Evolutionary conservation across 1,140 invertebrate genomes (phyloP).

Genomic region (Eriosoma lanigerum): DNA sequence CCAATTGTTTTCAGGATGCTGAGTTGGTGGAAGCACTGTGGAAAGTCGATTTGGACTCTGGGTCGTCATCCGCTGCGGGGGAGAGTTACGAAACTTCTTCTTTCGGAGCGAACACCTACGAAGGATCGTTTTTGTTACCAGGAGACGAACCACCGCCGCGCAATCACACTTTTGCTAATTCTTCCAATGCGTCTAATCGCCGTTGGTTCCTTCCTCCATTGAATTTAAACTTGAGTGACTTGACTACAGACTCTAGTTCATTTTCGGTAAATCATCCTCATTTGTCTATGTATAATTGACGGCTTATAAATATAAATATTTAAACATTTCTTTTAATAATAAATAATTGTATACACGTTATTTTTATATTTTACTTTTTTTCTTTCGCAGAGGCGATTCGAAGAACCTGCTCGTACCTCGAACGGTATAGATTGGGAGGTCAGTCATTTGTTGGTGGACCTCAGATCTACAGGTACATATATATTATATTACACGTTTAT

Average conservation of each 20-base stretch:
- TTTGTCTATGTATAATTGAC: no score
- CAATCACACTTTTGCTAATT: not conserved
- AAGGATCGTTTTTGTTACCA: not conserved
- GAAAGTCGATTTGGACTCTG: constrained; percentile 34
- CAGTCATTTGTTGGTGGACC: constrained; percentile 7
- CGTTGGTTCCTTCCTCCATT: constrained; percentile 19
- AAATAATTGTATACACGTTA: not conserved
- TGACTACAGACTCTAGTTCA: not conserved
- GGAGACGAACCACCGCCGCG: constrained; percentile 24
- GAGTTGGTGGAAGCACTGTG: constrained; percentile 21
- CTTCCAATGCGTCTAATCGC: not conserved
- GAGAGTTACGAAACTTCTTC: not conserved
- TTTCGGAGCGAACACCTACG: not conserved
- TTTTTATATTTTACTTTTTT: not conserved
- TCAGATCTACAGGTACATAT: constrained; percentile 4
- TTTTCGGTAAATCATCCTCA: not conserved
- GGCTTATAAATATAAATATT: no score
- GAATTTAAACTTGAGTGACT: not conserved
- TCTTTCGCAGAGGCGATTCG: not conserved
- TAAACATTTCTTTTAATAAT: no score
- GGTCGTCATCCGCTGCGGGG: not conserved
- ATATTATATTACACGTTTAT: no score
- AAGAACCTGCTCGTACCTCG: not conserved
- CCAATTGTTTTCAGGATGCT: constrained; percentile 36
- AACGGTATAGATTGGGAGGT: constrained; percentile 13